phyloP scores from a whole-genome alignment of 2,797 vertebrate species.

The Lagodon rhomboides region DNA sequence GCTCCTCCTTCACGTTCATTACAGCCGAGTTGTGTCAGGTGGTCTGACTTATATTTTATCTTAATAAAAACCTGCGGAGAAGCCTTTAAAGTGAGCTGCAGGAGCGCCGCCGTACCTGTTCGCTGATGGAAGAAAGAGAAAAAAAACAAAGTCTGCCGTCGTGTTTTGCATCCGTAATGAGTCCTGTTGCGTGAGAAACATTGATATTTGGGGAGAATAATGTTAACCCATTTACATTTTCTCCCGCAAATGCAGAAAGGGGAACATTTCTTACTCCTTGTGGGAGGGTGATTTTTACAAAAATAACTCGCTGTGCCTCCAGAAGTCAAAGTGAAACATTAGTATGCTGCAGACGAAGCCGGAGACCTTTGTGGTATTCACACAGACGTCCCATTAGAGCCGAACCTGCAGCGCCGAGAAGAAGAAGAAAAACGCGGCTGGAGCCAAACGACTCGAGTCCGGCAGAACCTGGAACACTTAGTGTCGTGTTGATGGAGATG shows the following conservation, averaged over 20 bases:
- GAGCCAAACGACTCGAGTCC: slow-evolving; percentile 34
- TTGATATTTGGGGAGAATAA: slow-evolving; percentile 46
- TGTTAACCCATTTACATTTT: slow-evolving; percentile 42
- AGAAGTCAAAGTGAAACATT: slow-evolving; percentile 34
- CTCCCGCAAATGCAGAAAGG: slow-evolving; percentile 9
- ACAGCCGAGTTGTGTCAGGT: neutral
- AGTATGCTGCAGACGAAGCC: slow-evolving; percentile 51
- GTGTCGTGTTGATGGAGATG: slow-evolving; percentile 20
- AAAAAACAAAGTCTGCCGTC: neutral
- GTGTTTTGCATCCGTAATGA: slow-evolving; percentile 41
- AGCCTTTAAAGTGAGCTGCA: slow-evolving; percentile 3
- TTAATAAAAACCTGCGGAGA: slow-evolving; percentile 1
- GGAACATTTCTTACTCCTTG: slow-evolving; percentile 28
- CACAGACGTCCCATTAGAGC: slow-evolving; percentile 43
- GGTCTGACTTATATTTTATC: slow-evolving; percentile 18
- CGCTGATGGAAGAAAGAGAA: slow-evolving; percentile 2
- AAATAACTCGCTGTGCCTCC: slow-evolving; percentile 24
- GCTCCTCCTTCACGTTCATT: slow-evolving; percentile 1
- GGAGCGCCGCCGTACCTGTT: slow-evolving; percentile 6
- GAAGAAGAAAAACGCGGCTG: neutral
- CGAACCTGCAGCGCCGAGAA: slow-evolving; percentile 24
- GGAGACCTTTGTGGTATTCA: slow-evolving; percentile 47
- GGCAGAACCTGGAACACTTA: slow-evolving; percentile 11
- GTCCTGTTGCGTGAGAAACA: slow-evolving; percentile 14
- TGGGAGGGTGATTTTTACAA: slow-evolving; percentile 39